Evolutionary conservation across 2,797 vertebrate genomes (phyloP), one percentile per base, ranked within the genome.

Genomic region (Scolopax bukidnonensis): DNA sequence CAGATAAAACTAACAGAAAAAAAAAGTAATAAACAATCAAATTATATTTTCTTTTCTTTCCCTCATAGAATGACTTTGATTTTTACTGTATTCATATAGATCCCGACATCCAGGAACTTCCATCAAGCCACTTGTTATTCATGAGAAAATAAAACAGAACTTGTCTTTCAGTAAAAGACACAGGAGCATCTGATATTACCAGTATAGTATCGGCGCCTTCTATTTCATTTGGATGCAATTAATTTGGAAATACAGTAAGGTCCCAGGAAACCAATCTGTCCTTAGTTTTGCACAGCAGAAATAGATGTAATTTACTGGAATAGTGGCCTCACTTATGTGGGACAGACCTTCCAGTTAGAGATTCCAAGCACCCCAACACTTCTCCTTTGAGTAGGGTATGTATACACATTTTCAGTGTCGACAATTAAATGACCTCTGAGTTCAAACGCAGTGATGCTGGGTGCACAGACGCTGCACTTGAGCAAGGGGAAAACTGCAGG

Each of bases 171-270:
- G 61, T 50, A 88, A 88, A 93, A 78, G 41, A 81, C 88, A 84
- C 17, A 75, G 30, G 33, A 90, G 51, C 36, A 60, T 64, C 50
- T 75, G 60, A 94, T 75, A 84, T 32, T 93, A 41, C 24, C 59
- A 73, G 30, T 53, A 53, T 48, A 79, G 20, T 47, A 81, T 69
- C 80, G 84, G 51, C 25, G 38, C 38, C 33, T 84, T 91, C 83
- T 67, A 54, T 90, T 93, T 91, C 54, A 81, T 91, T 93, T 86
- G 51, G 50, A 91, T 84, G 65, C 73, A 91, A 95, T 94, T 95
- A 77, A 83, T 89, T 53, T 65, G 54, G 36, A 95, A 95, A 27
- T 30, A 81, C 3, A 1, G 20, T 28, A 77, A 65, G 25, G 69
- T 86, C 65, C 83, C 76, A 93, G 75, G 85, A 88, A 95, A 85